Conservation (phyloP, 2,797 vertebrate species). For the Sardinella longiceps region DNA sequence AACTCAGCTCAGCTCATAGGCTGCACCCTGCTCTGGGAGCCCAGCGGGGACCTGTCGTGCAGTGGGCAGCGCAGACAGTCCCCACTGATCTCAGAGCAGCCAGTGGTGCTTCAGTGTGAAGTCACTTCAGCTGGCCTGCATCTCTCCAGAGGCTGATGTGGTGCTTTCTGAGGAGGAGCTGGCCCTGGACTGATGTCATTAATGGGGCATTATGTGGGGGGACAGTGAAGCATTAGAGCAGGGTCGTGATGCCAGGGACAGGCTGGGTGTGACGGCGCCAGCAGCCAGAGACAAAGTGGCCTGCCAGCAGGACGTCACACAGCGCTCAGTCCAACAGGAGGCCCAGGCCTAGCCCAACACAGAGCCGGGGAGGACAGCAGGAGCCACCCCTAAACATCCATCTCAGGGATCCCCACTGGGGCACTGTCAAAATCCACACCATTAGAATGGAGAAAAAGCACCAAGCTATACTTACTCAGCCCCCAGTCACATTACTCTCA, state of each 20-base stretch:
- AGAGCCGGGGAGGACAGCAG: neutral
- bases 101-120: neutral
- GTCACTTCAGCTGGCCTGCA: neutral
- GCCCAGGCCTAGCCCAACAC: neutral
- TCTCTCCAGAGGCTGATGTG: slow-evolving; percentile 27
- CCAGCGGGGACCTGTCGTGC: neutral
- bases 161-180: slow-evolving; percentile 43
- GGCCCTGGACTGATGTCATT: neutral
- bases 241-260: neutral
- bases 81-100: neutral
- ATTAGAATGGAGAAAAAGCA: neutral
- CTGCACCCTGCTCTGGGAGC: neutral
- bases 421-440: neutral
- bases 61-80: neutral
- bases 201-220: slow-evolving; percentile 7
- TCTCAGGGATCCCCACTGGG: neutral
- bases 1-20: too few species aligned
- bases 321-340: neutral
- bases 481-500: neutral
- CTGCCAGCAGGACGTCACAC: neutral
- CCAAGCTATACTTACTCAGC: neutral
- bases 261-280: neutral
- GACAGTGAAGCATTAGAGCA: slow-evolving; percentile 1
- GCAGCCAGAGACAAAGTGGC: neutral
- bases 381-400: neutral